A percentile compares a stretch with the other conserved stretches of the same genome.
These are phyloP conservation scores for Mesocentrotus franciscanus DNA, from an alignment of 53 echinoderm and acorn worm species.

Conservation along the genomic window DNA sequence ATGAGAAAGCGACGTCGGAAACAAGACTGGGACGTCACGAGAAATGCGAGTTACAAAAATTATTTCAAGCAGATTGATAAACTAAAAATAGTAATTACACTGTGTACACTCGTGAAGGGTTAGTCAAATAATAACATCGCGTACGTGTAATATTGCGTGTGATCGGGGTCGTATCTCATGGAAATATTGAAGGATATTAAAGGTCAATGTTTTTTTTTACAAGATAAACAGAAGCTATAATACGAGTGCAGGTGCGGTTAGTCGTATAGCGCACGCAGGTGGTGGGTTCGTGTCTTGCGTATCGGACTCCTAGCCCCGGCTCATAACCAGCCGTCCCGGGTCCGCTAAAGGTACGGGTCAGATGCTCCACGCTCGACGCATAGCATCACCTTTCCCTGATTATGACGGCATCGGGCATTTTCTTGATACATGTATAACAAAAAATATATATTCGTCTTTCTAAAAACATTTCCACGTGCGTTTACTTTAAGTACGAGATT, in stretches of 20 bases:
- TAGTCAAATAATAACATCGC: slow-evolving; percentile 28
- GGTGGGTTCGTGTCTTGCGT: not conserved
- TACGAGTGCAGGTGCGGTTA: slow-evolving; percentile 1
- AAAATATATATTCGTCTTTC: not conserved
- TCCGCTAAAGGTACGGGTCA: not conserved
- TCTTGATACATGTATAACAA: not conserved
- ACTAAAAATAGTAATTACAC: slow-evolving; percentile 7
- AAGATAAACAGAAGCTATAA: not conserved
- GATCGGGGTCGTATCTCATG: not conserved
- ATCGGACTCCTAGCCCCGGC: not conserved
- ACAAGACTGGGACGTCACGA: not conserved
- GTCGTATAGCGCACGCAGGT: not conserved
- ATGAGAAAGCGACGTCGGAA: not conserved
- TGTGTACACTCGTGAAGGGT: not conserved
- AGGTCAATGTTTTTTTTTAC: slow-evolving; percentile 12
- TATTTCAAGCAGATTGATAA: not conserved
- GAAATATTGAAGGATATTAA: slow-evolving; percentile 25
- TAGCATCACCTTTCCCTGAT: not conserved
- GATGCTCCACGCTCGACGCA: not conserved
- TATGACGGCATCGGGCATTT: not conserved
- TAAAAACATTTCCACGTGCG: not conserved
- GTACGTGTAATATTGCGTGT: slow-evolving; percentile 22
- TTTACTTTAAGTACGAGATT: slow-evolving; percentile 1
- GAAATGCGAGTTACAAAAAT: not conserved
- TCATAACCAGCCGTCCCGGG: slow-evolving; percentile 3